Evolutionary conservation across 2,113 vertebrate species (phyloP).

Genomic region (Lampris incognitus): DNA sequence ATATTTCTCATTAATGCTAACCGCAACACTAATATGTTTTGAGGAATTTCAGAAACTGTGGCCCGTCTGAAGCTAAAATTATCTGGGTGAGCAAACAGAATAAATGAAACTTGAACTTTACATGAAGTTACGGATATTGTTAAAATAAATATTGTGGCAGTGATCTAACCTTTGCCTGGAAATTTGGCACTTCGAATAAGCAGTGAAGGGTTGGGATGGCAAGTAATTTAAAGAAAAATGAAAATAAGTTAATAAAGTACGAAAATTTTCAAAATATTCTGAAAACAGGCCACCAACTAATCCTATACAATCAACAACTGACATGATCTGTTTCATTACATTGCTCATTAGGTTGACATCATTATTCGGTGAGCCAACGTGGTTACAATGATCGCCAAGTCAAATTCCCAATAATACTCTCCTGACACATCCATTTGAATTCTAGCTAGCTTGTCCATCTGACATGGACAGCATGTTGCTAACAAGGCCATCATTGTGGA

Average conservation of each 20-base stretch:
- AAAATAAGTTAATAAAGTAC: slow-evolving; percentile 34
- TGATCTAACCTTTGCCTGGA: slow-evolving; percentile 29
- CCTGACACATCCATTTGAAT: slow-evolving; percentile 15
- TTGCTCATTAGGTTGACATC: slow-evolving; percentile 52
- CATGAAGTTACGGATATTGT: not conserved
- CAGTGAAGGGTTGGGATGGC: not conserved
- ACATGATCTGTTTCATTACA: slow-evolving; percentile 28
- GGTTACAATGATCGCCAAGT: slow-evolving; percentile 45
- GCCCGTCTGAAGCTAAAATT: slow-evolving; percentile 36
- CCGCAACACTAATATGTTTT: slow-evolving; percentile 41
- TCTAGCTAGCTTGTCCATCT: not conserved
- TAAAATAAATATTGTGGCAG: not conserved
- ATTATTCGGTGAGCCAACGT: slow-evolving; percentile 23
- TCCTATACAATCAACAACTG: slow-evolving; percentile 38
- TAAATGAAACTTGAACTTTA: not conserved
- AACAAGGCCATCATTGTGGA: slow-evolving; percentile 33
- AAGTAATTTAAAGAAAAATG: slow-evolving; percentile 25
- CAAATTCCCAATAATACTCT: slow-evolving; percentile 13
- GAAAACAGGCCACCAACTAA: not conserved
- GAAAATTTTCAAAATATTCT: slow-evolving; percentile 25
- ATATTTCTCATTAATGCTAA: slow-evolving; percentile 75
- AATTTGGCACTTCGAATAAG: slow-evolving; percentile 1
- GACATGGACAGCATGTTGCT: slow-evolving; percentile 17
- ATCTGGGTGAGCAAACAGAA: slow-evolving; percentile 45
- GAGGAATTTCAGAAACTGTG: slow-evolving; percentile 43